Evolutionary conservation across 2,113 vertebrate genomes (phyloP).

Genomic region (Sitta europaea): DNA sequence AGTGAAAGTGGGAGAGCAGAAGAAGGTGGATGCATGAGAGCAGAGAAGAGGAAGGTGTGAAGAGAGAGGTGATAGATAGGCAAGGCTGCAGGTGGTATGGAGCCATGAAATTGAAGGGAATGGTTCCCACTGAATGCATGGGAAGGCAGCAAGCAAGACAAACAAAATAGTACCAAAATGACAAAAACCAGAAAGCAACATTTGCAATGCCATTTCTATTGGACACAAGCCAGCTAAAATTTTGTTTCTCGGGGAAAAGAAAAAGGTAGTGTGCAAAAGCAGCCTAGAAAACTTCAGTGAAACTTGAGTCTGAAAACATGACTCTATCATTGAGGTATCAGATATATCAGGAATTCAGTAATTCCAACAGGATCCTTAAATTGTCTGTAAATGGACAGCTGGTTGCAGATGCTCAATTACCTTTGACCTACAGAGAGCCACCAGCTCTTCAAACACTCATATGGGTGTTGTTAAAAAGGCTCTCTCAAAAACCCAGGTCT

Average conservation of each 20-base stretch:
- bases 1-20: neutral
- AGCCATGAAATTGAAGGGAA: neutral
- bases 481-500: neutral
- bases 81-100: neutral
- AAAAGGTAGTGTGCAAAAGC: neutral
- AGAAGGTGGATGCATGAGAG: neutral
- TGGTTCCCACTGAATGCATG: neutral
- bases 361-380: neutral
- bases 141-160: neutral
- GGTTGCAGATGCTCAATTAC: neutral
- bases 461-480: neutral
- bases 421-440: neutral
- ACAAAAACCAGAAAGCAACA: neutral
- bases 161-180: neutral
- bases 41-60: neutral
- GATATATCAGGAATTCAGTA: neutral
- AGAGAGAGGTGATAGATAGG: neutral
- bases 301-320: neutral
- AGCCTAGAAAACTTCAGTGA: neutral
- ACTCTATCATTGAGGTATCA: no score
- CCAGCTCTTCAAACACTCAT: neutral
- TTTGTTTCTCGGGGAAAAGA: neutral
- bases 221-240: neutral
- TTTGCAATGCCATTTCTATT: rapidly evolving
- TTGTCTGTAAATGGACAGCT: neutral